These are phyloP conservation scores for Dynastes maya DNA, from an alignment of 2,888 invertebrate species.

Conservation along the genomic window DNA sequence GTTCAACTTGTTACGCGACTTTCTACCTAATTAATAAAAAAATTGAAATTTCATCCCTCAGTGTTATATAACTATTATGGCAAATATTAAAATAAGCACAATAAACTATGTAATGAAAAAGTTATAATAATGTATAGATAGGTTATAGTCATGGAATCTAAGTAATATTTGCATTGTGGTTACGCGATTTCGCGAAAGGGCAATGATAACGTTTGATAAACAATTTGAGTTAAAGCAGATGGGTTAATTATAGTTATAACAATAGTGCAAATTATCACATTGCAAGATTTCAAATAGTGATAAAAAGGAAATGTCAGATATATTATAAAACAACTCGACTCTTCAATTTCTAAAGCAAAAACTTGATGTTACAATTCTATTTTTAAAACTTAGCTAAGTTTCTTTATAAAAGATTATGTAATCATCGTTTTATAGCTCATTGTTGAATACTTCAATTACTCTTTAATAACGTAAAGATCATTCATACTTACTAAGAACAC, in stretches of 20 bases:
- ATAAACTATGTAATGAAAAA: slow-evolving; percentile 64
- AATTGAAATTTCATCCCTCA: slow-evolving; percentile 62
- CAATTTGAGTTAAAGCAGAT: slow-evolving; percentile 15
- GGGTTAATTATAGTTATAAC: background rate
- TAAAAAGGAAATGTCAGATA: no score
- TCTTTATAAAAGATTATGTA: no score
- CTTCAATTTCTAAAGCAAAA: no score
- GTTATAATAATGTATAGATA: slow-evolving; percentile 62
- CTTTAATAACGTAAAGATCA: no score
- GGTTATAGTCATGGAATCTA: slow-evolving; percentile 57
- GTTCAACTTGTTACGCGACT: slow-evolving; percentile 61
- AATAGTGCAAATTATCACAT: no score
- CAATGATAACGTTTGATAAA: slow-evolving; percentile 16
- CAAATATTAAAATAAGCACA: slow-evolving; percentile 68
- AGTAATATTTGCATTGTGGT: slow-evolving; percentile 47
- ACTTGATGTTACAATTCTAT: no score
- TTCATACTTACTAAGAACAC: no score
- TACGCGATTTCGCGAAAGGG: slow-evolving; percentile 10
- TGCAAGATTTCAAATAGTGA: no score
- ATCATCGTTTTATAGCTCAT: no score
- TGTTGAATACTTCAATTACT: no score
- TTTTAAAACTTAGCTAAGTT: no score
- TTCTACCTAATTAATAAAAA: slow-evolving; percentile 59
- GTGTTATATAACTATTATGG: slow-evolving; percentile 65
- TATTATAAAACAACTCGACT: no score